These are phyloP conservation scores for Synergus gifuensis DNA, from an alignment of 2,888 invertebrate genomes.

Conservation along the genomic window DNA sequence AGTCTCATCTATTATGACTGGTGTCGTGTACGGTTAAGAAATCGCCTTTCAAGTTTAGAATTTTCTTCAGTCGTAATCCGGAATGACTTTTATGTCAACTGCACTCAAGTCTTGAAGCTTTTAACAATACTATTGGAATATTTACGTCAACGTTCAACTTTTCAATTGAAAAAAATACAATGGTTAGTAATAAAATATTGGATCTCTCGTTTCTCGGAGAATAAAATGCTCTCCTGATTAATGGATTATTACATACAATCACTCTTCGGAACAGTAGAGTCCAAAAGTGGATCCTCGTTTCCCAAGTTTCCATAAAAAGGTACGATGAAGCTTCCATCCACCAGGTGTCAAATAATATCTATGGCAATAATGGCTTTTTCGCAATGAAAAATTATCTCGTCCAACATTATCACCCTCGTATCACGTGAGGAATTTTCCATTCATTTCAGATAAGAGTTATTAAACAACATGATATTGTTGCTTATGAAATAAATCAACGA, in stretches of 20 bases:
- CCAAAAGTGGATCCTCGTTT: constrained; percentile 6
- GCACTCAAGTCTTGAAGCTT: neutral
- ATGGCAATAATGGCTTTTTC: constrained; percentile 5
- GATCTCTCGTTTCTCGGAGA: neutral
- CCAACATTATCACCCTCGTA: neutral
- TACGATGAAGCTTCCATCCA: neutral
- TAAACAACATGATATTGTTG: neutral
- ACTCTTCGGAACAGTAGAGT: constrained; percentile 4
- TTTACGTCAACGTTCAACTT: no score
- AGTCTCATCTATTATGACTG: constrained; percentile 38
- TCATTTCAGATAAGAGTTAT: neutral
- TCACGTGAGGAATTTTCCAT: neutral
- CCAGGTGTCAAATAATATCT: constrained; percentile 21
- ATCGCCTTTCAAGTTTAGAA: constrained; percentile 12
- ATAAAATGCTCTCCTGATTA: neutral
- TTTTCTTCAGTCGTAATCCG: constrained; percentile 8
- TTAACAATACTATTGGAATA: neutral
- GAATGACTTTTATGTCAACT: neutral
- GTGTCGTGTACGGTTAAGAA: constrained; percentile 16
- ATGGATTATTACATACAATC: neutral
- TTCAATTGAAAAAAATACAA: neutral
- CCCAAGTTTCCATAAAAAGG: constrained; percentile 1
- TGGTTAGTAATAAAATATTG: neutral
- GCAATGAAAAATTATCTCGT: neutral
- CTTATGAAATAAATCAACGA: neutral